Base-by-base conservation (phyloP, 2,888 invertebrate genomes). In the Microplitis manilae region DNA sequence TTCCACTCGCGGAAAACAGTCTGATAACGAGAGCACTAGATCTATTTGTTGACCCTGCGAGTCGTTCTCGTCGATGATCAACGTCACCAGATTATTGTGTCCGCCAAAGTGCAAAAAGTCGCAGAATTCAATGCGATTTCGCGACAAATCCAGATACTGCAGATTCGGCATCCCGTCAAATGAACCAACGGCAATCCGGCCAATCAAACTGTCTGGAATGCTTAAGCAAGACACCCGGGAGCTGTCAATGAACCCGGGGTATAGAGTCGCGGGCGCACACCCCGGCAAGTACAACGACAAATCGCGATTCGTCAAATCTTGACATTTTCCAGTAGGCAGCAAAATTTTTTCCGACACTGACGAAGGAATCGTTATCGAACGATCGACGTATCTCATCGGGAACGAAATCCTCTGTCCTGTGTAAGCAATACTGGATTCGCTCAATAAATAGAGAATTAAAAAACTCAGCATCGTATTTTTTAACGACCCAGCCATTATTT, bases 101-200 rank as follows among this genome's bases (percentile, higher is more conserved):
- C 81, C 79, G 5, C 85, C 85, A 39, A 86, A 85, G 13, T 82
- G 83, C 17, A 85, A 75, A 1, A 87, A 76, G 73, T 85, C 83
- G 50, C 86, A 86, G 30, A 82, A 81, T 67, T 85, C 82, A n/a
- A 87, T 82, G 5, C 84, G 79, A 77, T 87, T 87, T n/a, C 82
- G 80, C 0, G 86, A 85, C 9, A 87, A 77, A 77, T 85, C 86
- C 30, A 87, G 83, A 68, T 85, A 86, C n/a, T 79, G 78, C 0
- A 87, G 77, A 81, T 84, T 84, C 2, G 85, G 83, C n/a, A 87
- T 5, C 13, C 77, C 79, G 15, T 83, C 82, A 78, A 87, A 87
- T 0, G 83, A 82, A 8, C 83, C 82, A 4, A 77, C 70, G 1
- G 80, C 69, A 6, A 87, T 79, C 5, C 80, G 79, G 62, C 81